Percentiles rank a stretch among this genome's conserved stretches.
These are phyloP conservation scores for Podarcis siculus DNA, from an alignment of 2,797 vertebrate species.

Conservation along the genomic window DNA sequence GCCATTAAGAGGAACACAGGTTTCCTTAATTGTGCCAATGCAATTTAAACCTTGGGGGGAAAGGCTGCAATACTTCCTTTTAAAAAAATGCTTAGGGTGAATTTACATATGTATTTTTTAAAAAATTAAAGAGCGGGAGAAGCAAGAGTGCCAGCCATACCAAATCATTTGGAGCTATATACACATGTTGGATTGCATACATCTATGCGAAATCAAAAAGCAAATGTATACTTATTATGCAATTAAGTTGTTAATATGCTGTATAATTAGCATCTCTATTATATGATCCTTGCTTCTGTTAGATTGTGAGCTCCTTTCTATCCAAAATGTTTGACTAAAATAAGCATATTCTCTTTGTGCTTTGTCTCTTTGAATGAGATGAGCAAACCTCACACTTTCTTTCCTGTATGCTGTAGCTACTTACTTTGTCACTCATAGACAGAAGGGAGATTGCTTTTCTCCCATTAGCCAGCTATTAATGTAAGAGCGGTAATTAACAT, in stretches of 20 bases:
- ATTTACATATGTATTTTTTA: not conserved
- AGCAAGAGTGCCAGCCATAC: not conserved
- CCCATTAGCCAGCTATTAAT: slow-evolving; percentile 7
- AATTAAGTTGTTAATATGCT: slow-evolving; percentile 3
- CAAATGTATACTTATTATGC: not conserved
- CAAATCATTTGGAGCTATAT: not conserved
- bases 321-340: slow-evolving; percentile 15
- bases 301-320: not conserved
- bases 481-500: not conserved
- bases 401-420: not conserved
- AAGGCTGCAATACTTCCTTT: not conserved
- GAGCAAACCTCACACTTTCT: not conserved
- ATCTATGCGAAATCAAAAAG: not conserved
- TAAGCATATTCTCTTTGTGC: not conserved
- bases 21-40: too few species aligned
- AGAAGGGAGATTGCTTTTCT: not conserved
- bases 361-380: slow-evolving; percentile 12
- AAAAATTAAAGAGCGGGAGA: not conserved
- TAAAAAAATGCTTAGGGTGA: not conserved
- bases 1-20: not conserved
- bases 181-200: not conserved
- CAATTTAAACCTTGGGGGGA: not conserved
- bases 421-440: slow-evolving; percentile 10
- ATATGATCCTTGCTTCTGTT: not conserved
- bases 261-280: not conserved